Base-by-base conservation (phyloP, 53 echinoderm and acorn worm genomes). In the Henricia sp. region DNA sequence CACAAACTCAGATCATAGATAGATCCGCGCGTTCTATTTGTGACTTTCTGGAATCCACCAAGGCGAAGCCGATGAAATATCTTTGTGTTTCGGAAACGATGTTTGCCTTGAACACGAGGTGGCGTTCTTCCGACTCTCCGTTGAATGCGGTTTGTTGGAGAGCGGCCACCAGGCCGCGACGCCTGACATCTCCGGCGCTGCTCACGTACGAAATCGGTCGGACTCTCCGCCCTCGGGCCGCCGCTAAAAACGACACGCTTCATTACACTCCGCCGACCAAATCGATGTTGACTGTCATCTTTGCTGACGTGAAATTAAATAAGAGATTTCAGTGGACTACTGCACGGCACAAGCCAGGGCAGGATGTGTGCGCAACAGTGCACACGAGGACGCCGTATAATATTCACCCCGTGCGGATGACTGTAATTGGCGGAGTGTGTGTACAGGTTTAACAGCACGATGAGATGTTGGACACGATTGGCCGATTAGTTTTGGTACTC, bases 231-330 rank as follows among this genome's bases (percentile, higher is more conserved):
- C 56, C 76, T 30, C 38, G 38, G 40, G 56, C 74, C 55, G 37
- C 76, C 76, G 59, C 76, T 58, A 76, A 76, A 74, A 76, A 56
- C 75, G 27, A 30, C 50, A 80, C 64, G 80, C 80, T 80, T 80
- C 80, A 80, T 63, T 64, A 44, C 80, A 64, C 80, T 80, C 34
- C 50, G 63, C 50, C 44, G 62, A 63, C 62, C 37, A 63, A 64
- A 80, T 80, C 80, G 80, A 80, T 80, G 48, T 35, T 37, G 63
- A 80, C 64, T 57, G 63, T 80, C 80, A 80, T 80, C 64, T 19
- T 32, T 1, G 64, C 80, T 80, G 80, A 80, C 80, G 35, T 63
- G 80, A 62, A 75, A 80, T 64, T 63, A 64, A 80, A 80, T 80
- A 80, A 80, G 50, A 32, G 33, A 37, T 12, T 33, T 48, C 48